phyloP scores from a whole-genome alignment of 1,140 invertebrate genomes.

The Nylanderia fulva region DNA sequence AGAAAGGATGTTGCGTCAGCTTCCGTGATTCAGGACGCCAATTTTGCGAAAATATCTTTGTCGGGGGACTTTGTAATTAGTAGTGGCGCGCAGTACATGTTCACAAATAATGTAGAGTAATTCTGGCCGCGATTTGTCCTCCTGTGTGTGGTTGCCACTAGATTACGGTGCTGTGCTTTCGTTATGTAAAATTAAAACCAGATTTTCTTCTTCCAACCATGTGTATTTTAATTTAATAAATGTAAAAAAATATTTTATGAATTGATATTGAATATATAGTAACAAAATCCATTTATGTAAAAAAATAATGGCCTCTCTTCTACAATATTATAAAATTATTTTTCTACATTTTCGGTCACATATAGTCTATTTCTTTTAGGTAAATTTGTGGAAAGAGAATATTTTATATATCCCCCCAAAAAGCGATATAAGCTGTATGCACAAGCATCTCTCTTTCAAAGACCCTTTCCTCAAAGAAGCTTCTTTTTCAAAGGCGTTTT shows the following conservation, averaged over 20 bases:
- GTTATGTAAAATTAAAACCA: not conserved
- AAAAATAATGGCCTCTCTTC: not conserved
- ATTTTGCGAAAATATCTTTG: constrained; percentile 51
- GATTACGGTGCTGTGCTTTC: constrained; percentile 42
- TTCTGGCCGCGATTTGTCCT: constrained; percentile 21
- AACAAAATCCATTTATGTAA: not conserved
- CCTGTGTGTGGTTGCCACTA: not conserved
- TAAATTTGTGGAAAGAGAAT: not conserved
- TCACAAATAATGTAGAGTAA: constrained; percentile 52
- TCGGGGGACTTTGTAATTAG: constrained; percentile 58
- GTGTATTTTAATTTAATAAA: not conserved
- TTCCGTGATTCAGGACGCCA: constrained; percentile 32
- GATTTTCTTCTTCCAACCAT: not conserved
- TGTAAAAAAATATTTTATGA: not conserved
- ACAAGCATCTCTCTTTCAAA: no score
- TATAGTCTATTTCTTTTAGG: not conserved
- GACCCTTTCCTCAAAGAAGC: not conserved
- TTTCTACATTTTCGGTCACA: not conserved
- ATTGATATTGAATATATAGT: not conserved
- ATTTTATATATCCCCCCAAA: not conserved
- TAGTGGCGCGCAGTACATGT: constrained; percentile 19
- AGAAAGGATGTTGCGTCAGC: constrained; percentile 4
- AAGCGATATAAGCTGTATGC: no score
- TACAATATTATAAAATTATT: not conserved
- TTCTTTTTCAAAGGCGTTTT: no score